Base-by-base conservation (phyloP, 2,113 vertebrate species). In the Crocuta crocuta region DNA sequence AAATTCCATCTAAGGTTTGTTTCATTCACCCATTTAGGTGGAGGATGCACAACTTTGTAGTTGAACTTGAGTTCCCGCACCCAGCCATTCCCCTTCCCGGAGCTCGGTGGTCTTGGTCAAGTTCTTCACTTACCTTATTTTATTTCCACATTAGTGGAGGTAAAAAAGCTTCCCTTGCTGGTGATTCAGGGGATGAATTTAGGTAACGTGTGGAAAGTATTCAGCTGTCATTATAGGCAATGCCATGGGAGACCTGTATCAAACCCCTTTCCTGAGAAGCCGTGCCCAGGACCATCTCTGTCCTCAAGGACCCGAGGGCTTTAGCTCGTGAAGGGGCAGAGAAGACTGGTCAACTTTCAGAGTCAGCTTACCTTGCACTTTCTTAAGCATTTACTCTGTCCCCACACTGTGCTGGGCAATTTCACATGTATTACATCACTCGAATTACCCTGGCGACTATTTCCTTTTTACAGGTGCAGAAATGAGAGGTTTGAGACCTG, bases 1-100 rank as follows among this genome's bases (percentile, higher is more conserved):
- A n/a, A 45, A n/a, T 39, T 19, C 3, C 7, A 11, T 5, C 24
- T 6, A 21, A 2, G 0, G 23, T 5, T 74, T 58, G 45, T 12
- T 74, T 70, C 21, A 24, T 11, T 58, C 31, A 4, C 39, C 50
- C 8, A 0, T 28, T 35, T 24, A 16, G 28, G 24, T 11, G 1
- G 43, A 76, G 68, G 65, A 19, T 11, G 3, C 7, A 0, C 11
- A 24, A 12, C 63, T 71, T 23, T 53, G 63, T 21, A 19, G 7
- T 17, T 1, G 17, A 19, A 10, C 55, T 5, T 9, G 1, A 31
- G 1, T 23, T 31, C 28, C 0, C 31, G 24, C 63, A 66, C 9
- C 9, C 33, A 21, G 58, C 26, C 5, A 4, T 6, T 10, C 53
- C 6, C 7, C 7, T 89, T 70, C 80, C 61, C 89, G 63, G 2